phyloP scores from a whole-genome alignment of 1,140 invertebrate genomes.

The Saccostrea glomerata region DNA sequence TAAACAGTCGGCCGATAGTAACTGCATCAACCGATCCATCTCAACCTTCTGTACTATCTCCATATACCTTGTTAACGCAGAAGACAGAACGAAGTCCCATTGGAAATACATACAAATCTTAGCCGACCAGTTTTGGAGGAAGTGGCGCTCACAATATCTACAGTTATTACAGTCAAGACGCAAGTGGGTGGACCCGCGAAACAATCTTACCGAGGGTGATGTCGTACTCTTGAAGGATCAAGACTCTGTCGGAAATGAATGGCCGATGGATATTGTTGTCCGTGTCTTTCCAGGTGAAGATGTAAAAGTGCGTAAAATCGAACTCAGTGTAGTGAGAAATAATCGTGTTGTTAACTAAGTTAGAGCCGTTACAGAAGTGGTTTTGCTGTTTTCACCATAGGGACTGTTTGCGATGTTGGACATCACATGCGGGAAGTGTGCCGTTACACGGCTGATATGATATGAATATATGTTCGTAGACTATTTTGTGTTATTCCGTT shows the following conservation, averaged over 20 bases:
- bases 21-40: too few relatives aligned
- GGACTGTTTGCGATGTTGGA: neutral
- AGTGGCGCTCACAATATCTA: neutral
- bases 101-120: slow-evolving; percentile 37
- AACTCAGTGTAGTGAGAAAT: neutral
- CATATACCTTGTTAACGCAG: slow-evolving; percentile 27
- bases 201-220: neutral
- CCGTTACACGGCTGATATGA: too few relatives aligned
- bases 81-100: neutral
- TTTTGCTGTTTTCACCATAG: neutral
- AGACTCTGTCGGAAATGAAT: neutral
- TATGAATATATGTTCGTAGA: too few relatives aligned
- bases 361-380: neutral
- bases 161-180: neutral
- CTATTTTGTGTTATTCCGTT: too few relatives aligned
- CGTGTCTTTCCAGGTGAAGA: neutral
- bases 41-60: slow-evolving; percentile 6
- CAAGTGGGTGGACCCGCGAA: neutral
- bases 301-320: neutral
- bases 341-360: neutral
- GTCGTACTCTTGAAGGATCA: neutral
- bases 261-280: neutral
- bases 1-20: too few relatives aligned
- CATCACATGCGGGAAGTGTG: too few relatives aligned
- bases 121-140: slow-evolving; percentile 17